Evolutionary conservation across 2,888 invertebrate species (phyloP).

Genomic region (Tenthredo scrophulariae): DNA sequence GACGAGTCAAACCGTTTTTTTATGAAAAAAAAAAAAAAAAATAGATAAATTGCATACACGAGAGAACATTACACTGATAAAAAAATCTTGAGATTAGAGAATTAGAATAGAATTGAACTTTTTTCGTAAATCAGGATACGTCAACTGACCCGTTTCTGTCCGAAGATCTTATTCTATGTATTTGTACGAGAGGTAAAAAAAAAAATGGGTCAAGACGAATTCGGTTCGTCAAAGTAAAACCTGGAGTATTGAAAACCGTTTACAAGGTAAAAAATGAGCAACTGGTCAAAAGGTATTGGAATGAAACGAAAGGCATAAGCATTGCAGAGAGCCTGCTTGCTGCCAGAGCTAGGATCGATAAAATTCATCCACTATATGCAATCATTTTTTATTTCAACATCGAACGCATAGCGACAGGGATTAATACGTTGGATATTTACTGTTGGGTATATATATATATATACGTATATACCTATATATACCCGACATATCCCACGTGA

Average conservation of each 20-base stretch:
- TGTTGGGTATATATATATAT: slow-evolving; percentile 20
- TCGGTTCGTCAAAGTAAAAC: background rate
- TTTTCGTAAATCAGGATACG: background rate
- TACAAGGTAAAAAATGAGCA: background rate
- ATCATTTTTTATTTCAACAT: slow-evolving; percentile 16
- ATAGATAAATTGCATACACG: no score
- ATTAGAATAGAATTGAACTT: no score
- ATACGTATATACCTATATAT: background rate
- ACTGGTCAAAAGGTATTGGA: background rate
- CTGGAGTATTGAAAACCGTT: background rate
- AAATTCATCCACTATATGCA: slow-evolving; percentile 43
- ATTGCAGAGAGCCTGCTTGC: background rate
- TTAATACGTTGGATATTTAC: slow-evolving; percentile 35
- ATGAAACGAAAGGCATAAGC: background rate
- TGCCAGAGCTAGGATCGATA: slow-evolving; percentile 19
- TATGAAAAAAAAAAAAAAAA: no score
- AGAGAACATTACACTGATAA: no score
- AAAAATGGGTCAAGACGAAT: background rate
- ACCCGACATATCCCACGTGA: slow-evolving; percentile 32
- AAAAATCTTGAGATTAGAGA: no score
- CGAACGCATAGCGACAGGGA: slow-evolving; percentile 22
- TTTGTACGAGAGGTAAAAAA: background rate
- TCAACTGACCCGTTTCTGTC: background rate
- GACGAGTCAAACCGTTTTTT: no score
- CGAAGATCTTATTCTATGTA: background rate